A percentile compares a stretch with the other conserved stretches of the same genome.
phyloP scores from a whole-genome alignment of 2,113 vertebrate species.

The Nyctereutes procyonoides region DNA sequence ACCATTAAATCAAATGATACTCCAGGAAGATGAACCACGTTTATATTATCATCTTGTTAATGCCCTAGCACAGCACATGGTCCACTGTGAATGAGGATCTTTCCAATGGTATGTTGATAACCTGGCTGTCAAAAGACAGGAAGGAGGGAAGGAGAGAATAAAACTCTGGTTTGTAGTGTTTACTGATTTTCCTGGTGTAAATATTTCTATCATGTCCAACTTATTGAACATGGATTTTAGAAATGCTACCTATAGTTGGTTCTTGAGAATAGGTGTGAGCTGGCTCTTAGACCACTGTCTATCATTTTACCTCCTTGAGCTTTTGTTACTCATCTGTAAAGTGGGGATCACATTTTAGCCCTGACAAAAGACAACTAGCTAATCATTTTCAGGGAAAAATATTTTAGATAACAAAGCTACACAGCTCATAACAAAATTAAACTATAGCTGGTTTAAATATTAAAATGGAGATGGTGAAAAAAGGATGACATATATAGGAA shows the following conservation, averaged over 20 bases:
- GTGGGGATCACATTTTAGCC: not conserved
- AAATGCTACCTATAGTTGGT: not conserved
- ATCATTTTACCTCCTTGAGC: not conserved
- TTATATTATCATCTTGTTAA: not conserved
- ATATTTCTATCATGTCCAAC: not conserved
- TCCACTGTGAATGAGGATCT: not conserved
- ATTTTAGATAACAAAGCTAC: not conserved
- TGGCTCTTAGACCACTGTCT: not conserved
- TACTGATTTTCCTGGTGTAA: not conserved
- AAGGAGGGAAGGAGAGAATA: too few relatives aligned
- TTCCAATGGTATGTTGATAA: not conserved
- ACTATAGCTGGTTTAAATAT: not conserved
- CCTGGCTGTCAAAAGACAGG: not conserved
- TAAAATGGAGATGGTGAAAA: conserved; percentile 3
- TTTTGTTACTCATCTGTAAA: not conserved
- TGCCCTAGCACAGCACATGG: not conserved
- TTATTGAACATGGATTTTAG: not conserved
- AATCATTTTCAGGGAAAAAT: not conserved
- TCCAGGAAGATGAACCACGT: not conserved
- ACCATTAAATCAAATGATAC: not conserved
- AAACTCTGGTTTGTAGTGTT: not conserved
- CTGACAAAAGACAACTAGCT: not conserved
- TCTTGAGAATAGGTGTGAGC: not conserved
- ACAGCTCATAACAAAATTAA: conserved; percentile 22
- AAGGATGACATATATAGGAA: not conserved